Percentiles rank a stretch among this genome's conserved stretches.
Conservation (phyloP, 1,140 invertebrate genomes). For the Teleopsis dalmanni region DNA sequence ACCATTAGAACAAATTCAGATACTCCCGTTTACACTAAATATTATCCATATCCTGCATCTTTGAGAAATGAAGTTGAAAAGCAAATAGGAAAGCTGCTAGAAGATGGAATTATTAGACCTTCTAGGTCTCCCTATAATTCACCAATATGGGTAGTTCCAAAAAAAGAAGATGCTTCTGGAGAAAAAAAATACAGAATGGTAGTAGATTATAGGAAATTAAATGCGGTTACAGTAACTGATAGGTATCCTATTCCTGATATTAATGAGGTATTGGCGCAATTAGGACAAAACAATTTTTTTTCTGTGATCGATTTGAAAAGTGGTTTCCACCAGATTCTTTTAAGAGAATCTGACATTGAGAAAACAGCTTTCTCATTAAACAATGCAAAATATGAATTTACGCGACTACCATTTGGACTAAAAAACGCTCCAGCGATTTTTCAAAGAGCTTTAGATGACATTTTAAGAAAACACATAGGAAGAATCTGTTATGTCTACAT, state of each 20-base stretch:
- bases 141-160: conserved; percentile 14
- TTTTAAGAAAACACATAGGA: background rate
- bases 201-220: conserved; percentile 34
- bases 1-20: no score
- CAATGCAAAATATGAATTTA: conserved; percentile 2
- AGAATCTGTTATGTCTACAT: conserved; percentile 3
- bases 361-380: conserved; percentile 40
- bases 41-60: no score
- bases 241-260: conserved; percentile 49
- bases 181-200: conserved; percentile 33
- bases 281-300: conserved; percentile 42
- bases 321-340: conserved; percentile 47
- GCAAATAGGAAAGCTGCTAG: no score
- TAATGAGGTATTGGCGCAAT: conserved; percentile 41
- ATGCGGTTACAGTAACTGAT: conserved; percentile 36
- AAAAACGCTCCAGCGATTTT: background rate
- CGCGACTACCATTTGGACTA: background rate
- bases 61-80: no score
- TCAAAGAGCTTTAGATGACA: conserved; percentile 2
- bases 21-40: no score
- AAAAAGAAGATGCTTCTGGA: conserved; percentile 16
- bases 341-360: conserved; percentile 25
- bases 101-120: no score
- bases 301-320: conserved; percentile 43
- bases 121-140: no score